A percentile compares a stretch with the other conserved stretches of the same genome.
phyloP scores from a whole-genome alignment of 1,140 invertebrate genomes.

The Penaeus vannamei region DNA sequence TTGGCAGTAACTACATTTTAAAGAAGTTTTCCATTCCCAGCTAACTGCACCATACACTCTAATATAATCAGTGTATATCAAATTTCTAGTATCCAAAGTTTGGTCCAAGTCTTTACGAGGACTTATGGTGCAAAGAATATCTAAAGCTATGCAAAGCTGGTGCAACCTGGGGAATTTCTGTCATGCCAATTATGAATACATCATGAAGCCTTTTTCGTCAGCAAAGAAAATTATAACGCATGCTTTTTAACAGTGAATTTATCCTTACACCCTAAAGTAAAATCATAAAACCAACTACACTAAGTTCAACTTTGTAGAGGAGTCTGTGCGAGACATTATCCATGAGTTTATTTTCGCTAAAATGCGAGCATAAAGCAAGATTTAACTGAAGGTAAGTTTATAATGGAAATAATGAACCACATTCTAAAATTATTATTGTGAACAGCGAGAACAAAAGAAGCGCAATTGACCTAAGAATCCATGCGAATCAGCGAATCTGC shows the following conservation, averaged over 20 bases:
- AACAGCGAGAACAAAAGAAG: constrained; percentile 40
- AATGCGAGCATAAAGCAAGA: constrained; percentile 22
- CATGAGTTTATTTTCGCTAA: neutral
- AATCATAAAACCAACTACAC: too few species aligned
- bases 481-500: constrained; percentile 37
- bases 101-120: constrained; percentile 4
- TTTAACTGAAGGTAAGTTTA: neutral
- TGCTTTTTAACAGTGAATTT: too few species aligned
- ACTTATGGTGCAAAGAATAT: constrained; percentile 45
- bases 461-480: constrained; percentile 51
- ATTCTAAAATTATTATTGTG: constrained; percentile 1
- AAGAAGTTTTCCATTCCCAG: constrained; percentile 1
- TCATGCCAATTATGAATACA: constrained; percentile 36
- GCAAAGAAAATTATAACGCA: constrained; percentile 12
- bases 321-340: too few species aligned
- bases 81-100: constrained; percentile 14
- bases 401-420: neutral
- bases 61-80: constrained; percentile 20
- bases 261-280: too few species aligned
- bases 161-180: constrained; percentile 23
- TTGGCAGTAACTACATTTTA: constrained; percentile 7
- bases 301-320: too few species aligned
- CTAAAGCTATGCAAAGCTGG: constrained; percentile 38
- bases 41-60: constrained; percentile 8
- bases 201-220: constrained; percentile 8